These are phyloP conservation scores for Agonopterix heracliana DNA, from an alignment of 2,888 invertebrate species.

Conservation along the genomic window DNA sequence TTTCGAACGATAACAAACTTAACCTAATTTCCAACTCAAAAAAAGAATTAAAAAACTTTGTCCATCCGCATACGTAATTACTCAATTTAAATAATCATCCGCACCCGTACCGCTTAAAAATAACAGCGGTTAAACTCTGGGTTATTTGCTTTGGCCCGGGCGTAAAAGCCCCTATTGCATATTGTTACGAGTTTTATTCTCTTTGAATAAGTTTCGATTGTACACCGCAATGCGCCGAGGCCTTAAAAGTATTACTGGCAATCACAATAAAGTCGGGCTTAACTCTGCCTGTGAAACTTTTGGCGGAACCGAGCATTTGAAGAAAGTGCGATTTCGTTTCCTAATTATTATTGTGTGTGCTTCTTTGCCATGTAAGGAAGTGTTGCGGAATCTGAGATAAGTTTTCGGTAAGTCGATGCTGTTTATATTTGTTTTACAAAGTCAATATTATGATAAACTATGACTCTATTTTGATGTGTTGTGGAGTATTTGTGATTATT, in stretches of 20 bases:
- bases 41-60: background rate
- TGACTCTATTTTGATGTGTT: too few relatives aligned
- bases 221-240: constrained; percentile 49
- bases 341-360: constrained; percentile 3
- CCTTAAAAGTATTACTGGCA: constrained; percentile 50
- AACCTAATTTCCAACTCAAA: too few relatives aligned
- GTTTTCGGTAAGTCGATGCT: too few relatives aligned
- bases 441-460: too few relatives aligned
- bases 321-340: constrained; percentile 3
- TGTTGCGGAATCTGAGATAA: too few relatives aligned
- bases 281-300: constrained; percentile 37
- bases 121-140: constrained; percentile 19
- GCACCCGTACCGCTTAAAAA: constrained; percentile 15
- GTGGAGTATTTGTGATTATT: too few relatives aligned
- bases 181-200: constrained; percentile 51
- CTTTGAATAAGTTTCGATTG: constrained; percentile 53
- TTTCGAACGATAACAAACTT: too few relatives aligned
- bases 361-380: background rate
- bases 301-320: constrained; percentile 16
- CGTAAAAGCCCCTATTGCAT: constrained; percentile 36
- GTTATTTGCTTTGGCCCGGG: constrained; percentile 22
- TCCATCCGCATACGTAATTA: constrained; percentile 3
- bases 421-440: too few relatives aligned
- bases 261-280: constrained; percentile 47
- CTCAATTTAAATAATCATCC: constrained; percentile 13